Percentiles rank a stretch among this genome's conserved stretches.
phyloP scores from a whole-genome alignment of 2,113 vertebrate genomes.

The Oreotrochilus melanogaster region DNA sequence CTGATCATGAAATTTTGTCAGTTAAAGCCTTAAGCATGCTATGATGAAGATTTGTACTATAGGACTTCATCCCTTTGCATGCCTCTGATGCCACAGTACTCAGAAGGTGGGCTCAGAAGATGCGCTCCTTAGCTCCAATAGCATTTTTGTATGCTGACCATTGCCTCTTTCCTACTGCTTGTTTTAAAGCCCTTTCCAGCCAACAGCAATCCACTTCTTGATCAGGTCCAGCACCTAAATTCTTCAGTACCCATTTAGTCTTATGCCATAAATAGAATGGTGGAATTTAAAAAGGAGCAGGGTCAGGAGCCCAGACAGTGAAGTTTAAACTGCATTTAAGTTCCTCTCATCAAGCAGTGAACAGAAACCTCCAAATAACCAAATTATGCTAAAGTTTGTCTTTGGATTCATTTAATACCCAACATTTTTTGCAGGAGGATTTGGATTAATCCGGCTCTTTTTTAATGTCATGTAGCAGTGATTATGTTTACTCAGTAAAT shows the following conservation, averaged over 20 bases:
- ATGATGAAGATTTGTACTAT: too few relatives aligned
- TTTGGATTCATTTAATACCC: neutral
- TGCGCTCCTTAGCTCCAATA: neutral
- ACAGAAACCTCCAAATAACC: neutral
- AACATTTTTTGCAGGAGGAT: neutral
- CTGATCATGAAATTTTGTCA: neutral
- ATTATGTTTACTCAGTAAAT: constrained; percentile 65
- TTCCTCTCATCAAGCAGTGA: neutral
- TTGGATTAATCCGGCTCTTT: constrained; percentile 1
- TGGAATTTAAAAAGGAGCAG: neutral
- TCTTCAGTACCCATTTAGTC: neutral
- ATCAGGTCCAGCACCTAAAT: neutral
- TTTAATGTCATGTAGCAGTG: neutral
- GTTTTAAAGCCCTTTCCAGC: neutral
- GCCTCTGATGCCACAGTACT: neutral
- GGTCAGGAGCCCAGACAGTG: neutral
- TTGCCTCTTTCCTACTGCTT: fast-evolving
- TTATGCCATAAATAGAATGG: neutral
- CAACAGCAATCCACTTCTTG: neutral
- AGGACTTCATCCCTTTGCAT: neutral
- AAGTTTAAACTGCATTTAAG: neutral
- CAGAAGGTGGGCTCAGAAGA: neutral
- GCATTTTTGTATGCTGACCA: neutral
- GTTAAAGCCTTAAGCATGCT: neutral
- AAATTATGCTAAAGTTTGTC: neutral